Evolutionary conservation across 2,113 vertebrate genomes (phyloP), one percentile per base, ranked within the genome.

Genomic region (Aptenodytes patagonicus): DNA sequence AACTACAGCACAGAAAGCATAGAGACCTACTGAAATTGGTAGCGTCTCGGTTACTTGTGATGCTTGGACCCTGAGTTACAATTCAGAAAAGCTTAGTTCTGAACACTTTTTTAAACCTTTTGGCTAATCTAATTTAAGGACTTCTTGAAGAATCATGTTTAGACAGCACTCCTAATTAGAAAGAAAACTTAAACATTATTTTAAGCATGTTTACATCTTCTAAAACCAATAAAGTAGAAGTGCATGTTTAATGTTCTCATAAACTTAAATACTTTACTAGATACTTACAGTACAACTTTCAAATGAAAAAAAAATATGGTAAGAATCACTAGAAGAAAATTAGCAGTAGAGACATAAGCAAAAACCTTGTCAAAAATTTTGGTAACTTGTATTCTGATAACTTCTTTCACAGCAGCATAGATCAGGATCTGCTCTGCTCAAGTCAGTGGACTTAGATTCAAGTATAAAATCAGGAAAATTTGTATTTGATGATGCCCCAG

Each of bases 401-500:
- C 42, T 79, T 95, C 32, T 20, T 78, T 66, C 64, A 83, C 22
- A 78, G 12, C 25, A 55, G 9, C 11, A 3, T 7, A 55, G 31
- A 71, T 86, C 51, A 81, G 20, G 11, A 80, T 54, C 40, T 87
- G 54, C 28, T 62, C 32, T 72, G 32, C 60, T 86, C 44, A 64
- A 87, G 25, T 57, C 78, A 82, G 17, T 75, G 61, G 66, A 90
- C 72, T 79, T 72, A 57, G 29, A 60, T 65, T 91, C 40, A 72
- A 95, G 66, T 65, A 44, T 64, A 79, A 87, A 93, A 93, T 95
- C 44, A 90, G 65, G 73, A 93, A 60, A 89, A 91, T 87, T 68
- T 89, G 60, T 32, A 40, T 72, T 82, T 96, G 73, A 95, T 95
- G 90, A 66, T 72, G 36, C 25, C 21, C 44, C 11, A 29, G 54